phyloP scores from a whole-genome alignment of 1,140 invertebrate genomes.

The Thalassaphorura encarpata region DNA sequence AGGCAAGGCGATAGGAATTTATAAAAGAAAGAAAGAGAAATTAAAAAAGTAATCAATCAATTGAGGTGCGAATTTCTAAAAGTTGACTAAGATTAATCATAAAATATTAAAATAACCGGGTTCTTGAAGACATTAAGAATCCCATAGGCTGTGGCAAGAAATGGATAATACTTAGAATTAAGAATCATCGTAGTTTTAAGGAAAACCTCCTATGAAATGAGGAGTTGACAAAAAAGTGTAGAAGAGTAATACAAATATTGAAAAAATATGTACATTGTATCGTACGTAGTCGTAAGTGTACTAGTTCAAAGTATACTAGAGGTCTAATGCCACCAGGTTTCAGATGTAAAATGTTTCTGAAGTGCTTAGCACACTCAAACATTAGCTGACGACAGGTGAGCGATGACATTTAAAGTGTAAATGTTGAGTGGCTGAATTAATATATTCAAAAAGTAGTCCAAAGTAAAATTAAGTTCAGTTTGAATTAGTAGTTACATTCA shows the following conservation, averaged over 20 bases:
- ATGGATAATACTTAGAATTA: slow-evolving; percentile 24
- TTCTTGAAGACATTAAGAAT: slow-evolving; percentile 6
- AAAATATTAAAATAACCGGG: background rate
- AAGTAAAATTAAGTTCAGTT: too few species aligned
- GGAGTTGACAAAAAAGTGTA: too few species aligned
- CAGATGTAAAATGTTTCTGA: too few species aligned
- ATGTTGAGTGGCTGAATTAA: too few species aligned
- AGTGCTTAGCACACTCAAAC: slow-evolving; percentile 33
- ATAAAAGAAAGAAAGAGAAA: background rate
- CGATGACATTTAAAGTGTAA: too few species aligned
- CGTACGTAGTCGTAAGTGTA: background rate
- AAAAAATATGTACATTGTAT: background rate
- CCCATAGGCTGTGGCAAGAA: slow-evolving; percentile 27
- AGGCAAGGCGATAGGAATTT: background rate
- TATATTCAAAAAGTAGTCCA: too few species aligned
- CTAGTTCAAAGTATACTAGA: background rate
- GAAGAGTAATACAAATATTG: slow-evolving; percentile 5
- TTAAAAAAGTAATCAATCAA: background rate
- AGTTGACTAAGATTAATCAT: background rate
- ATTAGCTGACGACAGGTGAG: too few species aligned
- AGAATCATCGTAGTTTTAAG: too few species aligned
- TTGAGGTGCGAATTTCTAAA: background rate
- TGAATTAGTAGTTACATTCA: too few species aligned
- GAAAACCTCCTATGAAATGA: too few species aligned
- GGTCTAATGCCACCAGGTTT: background rate